Evolutionary conservation across 2,113 vertebrate species (phyloP), one percentile per base, ranked within the genome.

Genomic region (Hydrolagus affinis): DNA sequence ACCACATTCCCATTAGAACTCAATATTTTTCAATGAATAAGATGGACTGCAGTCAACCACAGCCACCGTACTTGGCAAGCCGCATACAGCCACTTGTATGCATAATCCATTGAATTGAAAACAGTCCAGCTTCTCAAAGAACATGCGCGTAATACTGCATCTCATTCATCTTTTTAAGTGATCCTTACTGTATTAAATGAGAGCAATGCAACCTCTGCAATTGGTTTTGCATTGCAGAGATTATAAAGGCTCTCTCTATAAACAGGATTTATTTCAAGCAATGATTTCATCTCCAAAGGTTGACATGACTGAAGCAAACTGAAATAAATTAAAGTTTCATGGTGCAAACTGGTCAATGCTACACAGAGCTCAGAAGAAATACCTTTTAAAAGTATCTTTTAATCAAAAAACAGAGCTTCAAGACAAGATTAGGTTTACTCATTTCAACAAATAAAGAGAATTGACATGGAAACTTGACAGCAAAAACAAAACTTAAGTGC

Each of bases 121-220:
- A 68, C 62, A 83, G 78, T 83, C 78, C 78, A 83, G 28, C 66
- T 83, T 62, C 66, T 83, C 60, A 66, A 83, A 32, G 60, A 83
- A 83, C 60, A 23, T 68, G 62, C 10, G 7, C 66, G 17, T 28
- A 64, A 80, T 32, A 83, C 8, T 21, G 62, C 60, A 83, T 68
- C 78, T 68, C 59, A 57, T 28, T 64, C 77, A 80, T 80, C n/a
- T 80, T 80, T 64, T 62, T 68, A 66, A 83, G 60, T 66, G 32
- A 15, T 83, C 60, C n/a, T 62, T 62, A 28, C 28, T 25, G 57
- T 60, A 80, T 64, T 80, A 80, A 80, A 80, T 62, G 57, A 44
- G 44, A 23, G 64, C 25, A 80, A 80, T 30, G 8, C 64, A 80
- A 28, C 76, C n/a, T 28, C 23, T 64, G 57, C 76, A 80, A 60